These are phyloP conservation scores for Pelobates fuscus DNA, from an alignment of 2,113 vertebrate genomes.

Conservation along the genomic window DNA sequence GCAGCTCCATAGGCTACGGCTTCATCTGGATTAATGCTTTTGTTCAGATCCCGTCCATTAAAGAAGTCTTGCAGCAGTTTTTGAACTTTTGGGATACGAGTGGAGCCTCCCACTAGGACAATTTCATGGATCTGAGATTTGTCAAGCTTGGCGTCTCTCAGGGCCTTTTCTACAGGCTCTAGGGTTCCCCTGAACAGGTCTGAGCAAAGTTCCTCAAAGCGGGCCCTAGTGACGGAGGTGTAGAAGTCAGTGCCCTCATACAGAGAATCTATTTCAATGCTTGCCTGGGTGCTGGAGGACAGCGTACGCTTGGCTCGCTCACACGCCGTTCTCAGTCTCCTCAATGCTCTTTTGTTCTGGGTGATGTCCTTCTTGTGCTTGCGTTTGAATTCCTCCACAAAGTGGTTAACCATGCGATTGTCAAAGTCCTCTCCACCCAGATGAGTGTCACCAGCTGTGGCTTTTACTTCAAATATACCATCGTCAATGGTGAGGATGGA, in stretches of 20 bases:
- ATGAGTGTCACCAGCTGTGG: neutral
- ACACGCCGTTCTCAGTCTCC: constrained; percentile 22
- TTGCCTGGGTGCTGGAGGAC: constrained; percentile 39
- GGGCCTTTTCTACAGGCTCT: constrained; percentile 50
- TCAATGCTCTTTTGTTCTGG: neutral
- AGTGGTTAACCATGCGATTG: constrained; percentile 26
- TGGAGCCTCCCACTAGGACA: constrained; percentile 49
- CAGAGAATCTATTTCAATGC: neutral
- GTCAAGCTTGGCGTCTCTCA: constrained; percentile 52
- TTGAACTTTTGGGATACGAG: constrained; percentile 51
- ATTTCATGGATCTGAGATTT: constrained; percentile 50
- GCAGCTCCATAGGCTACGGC: constrained; percentile 51
- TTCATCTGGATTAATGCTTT: constrained; percentile 51
- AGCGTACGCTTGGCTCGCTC: constrained; percentile 17
- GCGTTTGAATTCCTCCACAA: constrained; percentile 5
- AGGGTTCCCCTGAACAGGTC: constrained; percentile 50
- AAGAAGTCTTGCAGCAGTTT: constrained; percentile 53
- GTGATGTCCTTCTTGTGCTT: constrained; percentile 37
- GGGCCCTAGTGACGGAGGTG: neutral
- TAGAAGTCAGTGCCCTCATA: neutral
- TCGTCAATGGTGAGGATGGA: constrained; percentile 42
- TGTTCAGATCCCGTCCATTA: constrained; percentile 51
- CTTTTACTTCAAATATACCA: constrained; percentile 30
- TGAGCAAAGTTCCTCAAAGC: constrained; percentile 37
- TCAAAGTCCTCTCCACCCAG: constrained; percentile 18